Evolutionary conservation across 2,888 invertebrate genomes (phyloP).

Genomic region (Pardosa pseudoannulata): DNA sequence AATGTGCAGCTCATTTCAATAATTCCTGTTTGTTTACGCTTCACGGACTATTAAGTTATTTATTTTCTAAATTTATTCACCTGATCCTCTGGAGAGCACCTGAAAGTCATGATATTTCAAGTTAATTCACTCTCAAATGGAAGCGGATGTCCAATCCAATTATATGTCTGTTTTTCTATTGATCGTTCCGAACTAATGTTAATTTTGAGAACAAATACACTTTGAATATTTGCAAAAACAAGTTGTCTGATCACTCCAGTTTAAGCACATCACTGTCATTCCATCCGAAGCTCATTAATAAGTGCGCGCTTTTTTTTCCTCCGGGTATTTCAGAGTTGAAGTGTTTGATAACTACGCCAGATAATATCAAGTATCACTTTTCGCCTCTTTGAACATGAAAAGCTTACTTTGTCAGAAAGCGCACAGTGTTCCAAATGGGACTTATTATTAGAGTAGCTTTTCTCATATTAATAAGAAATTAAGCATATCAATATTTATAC

Average conservation of each 20-base stretch:
- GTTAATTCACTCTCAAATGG: not conserved
- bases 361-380: conserved; percentile 4
- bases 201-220: not conserved
- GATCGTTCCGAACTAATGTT: not conserved
- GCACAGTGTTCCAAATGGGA: not conserved
- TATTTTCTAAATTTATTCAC: conserved; percentile 15
- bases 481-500: too few relatives aligned
- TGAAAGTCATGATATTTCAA: conserved; percentile 2
- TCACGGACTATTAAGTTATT: not conserved
- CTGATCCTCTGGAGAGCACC: conserved; percentile 11
- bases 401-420: not conserved
- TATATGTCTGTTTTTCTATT: not conserved
- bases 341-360: conserved; percentile 2
- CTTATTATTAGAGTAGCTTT: not conserved
- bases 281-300: not conserved
- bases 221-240: not conserved
- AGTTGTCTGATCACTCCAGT: not conserved
- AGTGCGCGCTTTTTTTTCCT: not conserved
- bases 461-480: not conserved
- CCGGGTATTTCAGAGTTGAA: not conserved
- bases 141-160: not conserved
- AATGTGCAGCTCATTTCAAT: conserved; percentile 47
- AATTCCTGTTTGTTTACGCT: conserved; percentile 49
- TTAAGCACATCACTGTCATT: not conserved
- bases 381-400: conserved; percentile 6